Evolutionary conservation across 2,888 invertebrate genomes (phyloP), one percentile per base, ranked within the genome.

Genomic region (Campoplex nolae): DNA sequence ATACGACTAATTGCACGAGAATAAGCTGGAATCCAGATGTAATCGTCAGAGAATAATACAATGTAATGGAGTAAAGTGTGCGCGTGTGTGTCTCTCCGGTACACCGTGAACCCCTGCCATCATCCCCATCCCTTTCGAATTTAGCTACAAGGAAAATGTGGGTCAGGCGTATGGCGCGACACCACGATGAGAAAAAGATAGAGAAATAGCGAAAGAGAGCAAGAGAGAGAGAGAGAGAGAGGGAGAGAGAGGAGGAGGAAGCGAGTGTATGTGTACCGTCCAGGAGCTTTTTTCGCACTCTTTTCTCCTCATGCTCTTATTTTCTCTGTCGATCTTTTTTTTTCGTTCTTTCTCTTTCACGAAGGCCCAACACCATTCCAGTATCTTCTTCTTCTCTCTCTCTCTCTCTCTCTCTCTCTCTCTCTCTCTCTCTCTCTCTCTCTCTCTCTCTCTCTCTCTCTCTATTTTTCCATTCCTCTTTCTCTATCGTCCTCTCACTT

Each of bases 1-100:
- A 83, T 85, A 77, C 79, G 76, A 83, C 84, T 87, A 87, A 87
- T 87, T 87, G 82, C 87, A 13, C 68, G 74, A 87, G 84, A 87
- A 87, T 81, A 84, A 79, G 82, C 83, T 70, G 18, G 65, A 42
- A 70, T 82, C 82, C 82, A 82, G 82, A 87, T 84, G 78, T 84
- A 87, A 87, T 87, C 87, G 79, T 83, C 79, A 48, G 77, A 76
- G 76, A 76, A 70, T 67, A 56, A 75, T 23, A 62, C 71, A 68
- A 38, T 32, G 45, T 82, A 80, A 86, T 86, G 76, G 76, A 78
- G 71, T 38, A 83, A 77, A 83, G 70, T 23, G 23, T 23, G 23
- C 23, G 23, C 23, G 23, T 23, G 23, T 83, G 77, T 76, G 84
- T 85, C 76, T 84, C 79, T 62, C 79, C 54, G 67, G 67, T 81